Percentiles rank a stretch among this genome's conserved stretches.
Conservation (phyloP, 1,140 invertebrate species). For the Ectropis grisescens region DNA sequence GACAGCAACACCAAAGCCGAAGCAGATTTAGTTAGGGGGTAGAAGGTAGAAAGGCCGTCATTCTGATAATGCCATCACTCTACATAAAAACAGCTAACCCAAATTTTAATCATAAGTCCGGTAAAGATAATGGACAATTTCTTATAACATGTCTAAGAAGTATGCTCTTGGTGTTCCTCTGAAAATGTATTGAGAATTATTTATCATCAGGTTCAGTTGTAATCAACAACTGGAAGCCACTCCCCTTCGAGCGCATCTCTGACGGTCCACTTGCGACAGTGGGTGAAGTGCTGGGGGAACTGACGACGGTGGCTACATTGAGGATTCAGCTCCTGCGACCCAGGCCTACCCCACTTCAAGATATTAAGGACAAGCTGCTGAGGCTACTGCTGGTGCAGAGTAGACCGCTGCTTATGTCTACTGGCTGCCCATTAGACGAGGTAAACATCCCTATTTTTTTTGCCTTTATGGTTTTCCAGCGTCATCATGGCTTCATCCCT, state of each 20-base stretch:
- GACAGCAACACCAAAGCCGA: no score
- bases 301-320: conserved; percentile 91
- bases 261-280: conserved; percentile 88
- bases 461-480: no score
- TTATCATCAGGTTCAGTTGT: conserved; percentile 81
- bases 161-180: no score
- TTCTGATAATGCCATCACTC: no score
- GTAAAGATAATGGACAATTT: no score
- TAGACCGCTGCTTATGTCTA: conserved; percentile 85
- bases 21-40: no score
- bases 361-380: conserved; percentile 94
- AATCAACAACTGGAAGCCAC: conserved; percentile 94
- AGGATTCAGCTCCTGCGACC: conserved; percentile 89
- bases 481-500: no score
- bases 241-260: conserved; percentile 90
- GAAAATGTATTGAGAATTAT: no score
- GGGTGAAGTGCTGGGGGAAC: conserved; percentile 91
- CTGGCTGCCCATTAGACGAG: conserved; percentile 94
- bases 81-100: no score
- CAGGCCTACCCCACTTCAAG: conserved; percentile 81
- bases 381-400: conserved; percentile 90
- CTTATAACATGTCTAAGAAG: no score
- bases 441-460: conserved; percentile 71
- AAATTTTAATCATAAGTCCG: no score
- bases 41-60: no score